Percentiles rank a stretch among this genome's conserved stretches.
Evolutionary conservation across 2,113 vertebrate genomes (phyloP).

Genomic region (Chrysochloris asiatica): DNA sequence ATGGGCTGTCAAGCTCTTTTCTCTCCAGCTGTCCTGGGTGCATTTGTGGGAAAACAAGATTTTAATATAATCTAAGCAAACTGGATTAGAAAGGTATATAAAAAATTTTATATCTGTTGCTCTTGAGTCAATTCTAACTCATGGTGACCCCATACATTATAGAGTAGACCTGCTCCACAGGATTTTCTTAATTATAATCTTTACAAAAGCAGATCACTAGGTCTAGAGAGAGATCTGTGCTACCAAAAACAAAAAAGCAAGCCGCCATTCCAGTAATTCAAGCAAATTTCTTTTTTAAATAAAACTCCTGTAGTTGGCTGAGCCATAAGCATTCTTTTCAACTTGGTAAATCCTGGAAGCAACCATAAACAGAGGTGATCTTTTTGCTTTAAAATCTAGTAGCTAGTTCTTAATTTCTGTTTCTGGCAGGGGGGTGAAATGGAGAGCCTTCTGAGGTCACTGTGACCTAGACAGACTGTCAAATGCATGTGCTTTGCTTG

Average conservation of each 20-base stretch:
- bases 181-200: too few species aligned
- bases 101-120: background rate
- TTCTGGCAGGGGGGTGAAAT: background rate
- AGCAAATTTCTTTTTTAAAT: slow-evolving; percentile 26
- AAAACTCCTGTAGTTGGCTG: background rate
- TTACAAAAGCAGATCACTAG: too few species aligned
- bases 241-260: slow-evolving; percentile 2
- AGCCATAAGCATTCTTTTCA: background rate
- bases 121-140: background rate
- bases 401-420: background rate
- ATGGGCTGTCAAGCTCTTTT: background rate
- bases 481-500: background rate
- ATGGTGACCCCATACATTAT: too few species aligned
- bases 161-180: too few species aligned
- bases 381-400: slow-evolving; percentile 14
- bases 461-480: background rate
- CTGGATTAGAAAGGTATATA: background rate
- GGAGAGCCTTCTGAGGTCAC: background rate
- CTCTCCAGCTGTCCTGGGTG: background rate
- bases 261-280: background rate
- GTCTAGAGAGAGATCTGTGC: background rate
- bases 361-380: background rate
- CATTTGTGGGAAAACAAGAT: background rate
- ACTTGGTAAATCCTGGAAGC: background rate
- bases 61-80: slow-evolving; percentile 40